Percentiles rank a stretch among this genome's conserved stretches.
These are phyloP conservation scores for Montipora sp. DNA, from an alignment of 64 coral and sea anemone genomes.

Conservation along the genomic window DNA sequence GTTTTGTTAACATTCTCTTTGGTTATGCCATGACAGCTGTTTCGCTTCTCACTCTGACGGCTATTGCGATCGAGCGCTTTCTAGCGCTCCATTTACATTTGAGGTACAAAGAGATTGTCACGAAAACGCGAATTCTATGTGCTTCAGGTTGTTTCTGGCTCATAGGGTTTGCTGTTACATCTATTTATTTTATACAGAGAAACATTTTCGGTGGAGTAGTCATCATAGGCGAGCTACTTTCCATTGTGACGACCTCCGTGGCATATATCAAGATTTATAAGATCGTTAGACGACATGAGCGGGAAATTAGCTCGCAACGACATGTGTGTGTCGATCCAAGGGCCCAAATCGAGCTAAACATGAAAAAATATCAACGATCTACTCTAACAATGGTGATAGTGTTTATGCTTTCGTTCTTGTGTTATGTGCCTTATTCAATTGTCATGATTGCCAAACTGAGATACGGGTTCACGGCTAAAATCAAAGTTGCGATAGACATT, in stretches of 20 bases:
- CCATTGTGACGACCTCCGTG: constrained; percentile 29
- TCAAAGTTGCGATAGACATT: constrained; percentile 32
- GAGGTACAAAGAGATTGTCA: constrained; percentile 30
- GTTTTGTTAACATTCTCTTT: constrained; percentile 17
- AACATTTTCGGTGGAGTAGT: constrained; percentile 12
- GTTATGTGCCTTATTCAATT: constrained; percentile 17
- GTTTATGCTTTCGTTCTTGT: constrained; percentile 34
- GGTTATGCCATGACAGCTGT: constrained; percentile 18
- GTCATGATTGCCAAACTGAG: constrained; percentile 29
- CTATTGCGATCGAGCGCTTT: constrained; percentile 30
- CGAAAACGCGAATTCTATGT: constrained; percentile 22
- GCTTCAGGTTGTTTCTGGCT: constrained; percentile 23
- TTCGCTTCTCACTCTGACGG: constrained; percentile 33
- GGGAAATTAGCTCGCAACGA: constrained; percentile 10
- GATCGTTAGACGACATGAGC: constrained; percentile 15
- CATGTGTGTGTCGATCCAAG: neutral
- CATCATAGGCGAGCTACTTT: neutral
- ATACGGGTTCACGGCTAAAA: constrained; percentile 17
- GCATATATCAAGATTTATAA: constrained; percentile 47
- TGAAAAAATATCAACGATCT: constrained; percentile 54
- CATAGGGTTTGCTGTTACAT: neutral
- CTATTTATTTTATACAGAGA: constrained; percentile 16
- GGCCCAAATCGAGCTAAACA: neutral
- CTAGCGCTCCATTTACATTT: constrained; percentile 33
- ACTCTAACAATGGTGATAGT: constrained; percentile 34